Evolutionary conservation across 2,113 vertebrate species (phyloP).

Genomic region (Cephalopholis sonnerati): DNA sequence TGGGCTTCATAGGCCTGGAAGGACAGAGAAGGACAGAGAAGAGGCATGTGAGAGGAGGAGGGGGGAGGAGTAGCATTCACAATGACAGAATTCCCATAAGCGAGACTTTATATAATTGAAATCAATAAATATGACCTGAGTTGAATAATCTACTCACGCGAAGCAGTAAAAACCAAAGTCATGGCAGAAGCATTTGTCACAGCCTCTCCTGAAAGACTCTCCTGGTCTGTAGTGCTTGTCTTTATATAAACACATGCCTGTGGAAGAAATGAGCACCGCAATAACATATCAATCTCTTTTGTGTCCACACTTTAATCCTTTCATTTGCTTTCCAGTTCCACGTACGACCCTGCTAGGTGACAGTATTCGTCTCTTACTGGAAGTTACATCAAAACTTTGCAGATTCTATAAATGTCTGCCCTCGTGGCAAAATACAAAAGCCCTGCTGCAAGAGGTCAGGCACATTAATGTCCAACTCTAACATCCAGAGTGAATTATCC

Average conservation of each 20-base stretch:
- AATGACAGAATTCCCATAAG: background rate
- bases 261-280: background rate
- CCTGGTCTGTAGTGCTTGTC: slow-evolving; percentile 74
- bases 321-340: background rate
- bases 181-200: slow-evolving; percentile 77
- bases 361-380: background rate
- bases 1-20: slow-evolving; percentile 73
- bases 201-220: slow-evolving; percentile 75
- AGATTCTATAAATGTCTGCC: slow-evolving; percentile 19
- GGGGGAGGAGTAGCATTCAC: too few species aligned
- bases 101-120: background rate
- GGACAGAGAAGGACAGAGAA: background rate
- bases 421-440: background rate
- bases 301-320: background rate
- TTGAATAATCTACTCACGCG: slow-evolving; percentile 56
- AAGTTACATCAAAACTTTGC: slow-evolving; percentile 18
- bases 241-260: slow-evolving; percentile 75
- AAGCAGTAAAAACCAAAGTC: slow-evolving; percentile 72
- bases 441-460: slow-evolving; percentile 26
- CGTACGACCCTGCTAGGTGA: background rate
- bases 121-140: slow-evolving; percentile 4
- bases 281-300: background rate
- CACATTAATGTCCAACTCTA: slow-evolving; percentile 50
- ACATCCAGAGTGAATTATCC: slow-evolving; percentile 16
- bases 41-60: background rate